Conservation (phyloP, 2,113 vertebrate species). For the Pituophis catenifer region DNA sequence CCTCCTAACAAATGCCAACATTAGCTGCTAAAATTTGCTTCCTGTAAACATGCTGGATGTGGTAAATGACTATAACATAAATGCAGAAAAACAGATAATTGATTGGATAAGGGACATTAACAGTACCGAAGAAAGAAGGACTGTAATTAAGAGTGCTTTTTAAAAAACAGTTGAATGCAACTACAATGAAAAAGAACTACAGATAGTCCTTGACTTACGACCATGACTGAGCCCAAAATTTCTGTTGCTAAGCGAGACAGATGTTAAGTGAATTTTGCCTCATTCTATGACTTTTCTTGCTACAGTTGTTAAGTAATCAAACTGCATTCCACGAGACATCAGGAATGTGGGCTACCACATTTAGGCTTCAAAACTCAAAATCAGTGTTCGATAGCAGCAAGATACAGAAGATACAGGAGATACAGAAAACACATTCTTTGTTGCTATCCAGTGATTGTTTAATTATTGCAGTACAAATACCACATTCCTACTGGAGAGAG, state of each 20-base stretch:
- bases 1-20: neutral
- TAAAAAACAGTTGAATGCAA: neutral
- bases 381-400: neutral
- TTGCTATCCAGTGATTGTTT: neutral
- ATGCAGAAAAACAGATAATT: neutral
- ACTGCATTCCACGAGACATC: neutral
- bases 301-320: neutral
- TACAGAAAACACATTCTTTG: neutral
- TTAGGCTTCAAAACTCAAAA: neutral
- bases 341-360: neutral
- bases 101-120: neutral
- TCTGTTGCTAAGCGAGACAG: neutral
- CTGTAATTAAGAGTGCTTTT: neutral
- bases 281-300: neutral
- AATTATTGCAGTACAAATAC: neutral
- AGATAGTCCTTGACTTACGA: neutral
- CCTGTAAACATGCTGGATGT: neutral
- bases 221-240: neutral
- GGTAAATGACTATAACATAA: neutral
- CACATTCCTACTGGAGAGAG: neutral
- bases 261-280: neutral
- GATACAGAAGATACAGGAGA: neutral
- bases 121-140: neutral
- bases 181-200: neutral
- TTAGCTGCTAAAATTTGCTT: conserved; percentile 15